A percentile compares a stretch with the other conserved stretches of the same genome.
These are phyloP conservation scores for Lordiphosa collinella DNA, from an alignment of 1,140 invertebrate species.

Conservation along the genomic window DNA sequence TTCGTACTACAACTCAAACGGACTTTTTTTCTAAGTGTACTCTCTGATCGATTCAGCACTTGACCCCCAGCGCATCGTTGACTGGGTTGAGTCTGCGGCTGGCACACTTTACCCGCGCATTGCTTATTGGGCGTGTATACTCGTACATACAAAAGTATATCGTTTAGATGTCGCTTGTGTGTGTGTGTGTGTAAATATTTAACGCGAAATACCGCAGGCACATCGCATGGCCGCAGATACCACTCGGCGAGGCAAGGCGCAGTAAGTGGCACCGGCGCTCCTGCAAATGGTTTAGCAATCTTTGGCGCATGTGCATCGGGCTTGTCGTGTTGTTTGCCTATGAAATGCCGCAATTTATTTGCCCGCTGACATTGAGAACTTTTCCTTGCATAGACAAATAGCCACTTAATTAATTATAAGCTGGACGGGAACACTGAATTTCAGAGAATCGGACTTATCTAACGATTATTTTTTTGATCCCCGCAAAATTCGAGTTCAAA, in stretches of 20 bases:
- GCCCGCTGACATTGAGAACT: conserved; percentile 11
- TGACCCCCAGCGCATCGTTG: conserved; percentile 41
- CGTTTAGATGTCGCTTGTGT: background rate
- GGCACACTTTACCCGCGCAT: conserved; percentile 67
- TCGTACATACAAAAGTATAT: conserved; percentile 1
- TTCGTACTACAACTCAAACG: too few species aligned
- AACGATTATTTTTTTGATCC: too few species aligned
- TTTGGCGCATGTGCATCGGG: conserved; percentile 40
- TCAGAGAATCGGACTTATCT: too few species aligned
- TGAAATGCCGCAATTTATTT: conserved; percentile 26
- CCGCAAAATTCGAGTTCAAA: too few species aligned
- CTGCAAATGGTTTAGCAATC: conserved; percentile 51
- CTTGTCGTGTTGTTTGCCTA: conserved; percentile 37
- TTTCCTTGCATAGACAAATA: background rate
- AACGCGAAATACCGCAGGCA: conserved; percentile 65
- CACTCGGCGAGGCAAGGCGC: background rate
- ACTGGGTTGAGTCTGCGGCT: conserved; percentile 29
- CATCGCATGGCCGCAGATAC: conserved; percentile 14
- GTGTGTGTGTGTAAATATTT: conserved; percentile 60
- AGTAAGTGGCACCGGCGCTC: conserved; percentile 34
- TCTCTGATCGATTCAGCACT: conserved; percentile 46
- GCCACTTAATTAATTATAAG: too few species aligned
- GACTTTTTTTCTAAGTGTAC: background rate
- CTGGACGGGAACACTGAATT: too few species aligned
- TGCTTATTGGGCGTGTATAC: conserved; percentile 69